A percentile compares a stretch with the other conserved stretches of the same genome.
Conservation (phyloP, 2,113 vertebrate genomes). For the Tachysurus vachellii region DNA sequence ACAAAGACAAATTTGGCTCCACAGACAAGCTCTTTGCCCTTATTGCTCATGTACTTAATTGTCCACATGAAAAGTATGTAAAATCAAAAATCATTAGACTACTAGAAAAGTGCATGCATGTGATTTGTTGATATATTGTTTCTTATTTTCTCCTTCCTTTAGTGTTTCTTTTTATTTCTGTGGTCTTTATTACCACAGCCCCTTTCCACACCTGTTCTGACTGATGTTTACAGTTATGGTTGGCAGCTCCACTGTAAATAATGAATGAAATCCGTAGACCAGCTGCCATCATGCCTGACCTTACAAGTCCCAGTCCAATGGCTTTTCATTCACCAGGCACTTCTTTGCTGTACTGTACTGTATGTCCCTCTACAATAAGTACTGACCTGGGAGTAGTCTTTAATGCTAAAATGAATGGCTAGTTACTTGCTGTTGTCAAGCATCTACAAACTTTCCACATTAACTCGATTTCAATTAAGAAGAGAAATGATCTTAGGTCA, state of each 20-base stretch:
- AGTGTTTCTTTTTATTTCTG: slow-evolving; percentile 4
- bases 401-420: neutral
- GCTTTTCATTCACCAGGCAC: neutral
- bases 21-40: neutral
- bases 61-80: neutral
- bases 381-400: neutral
- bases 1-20: neutral
- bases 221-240: slow-evolving; percentile 32
- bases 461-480: neutral
- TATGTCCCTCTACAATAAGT: neutral
- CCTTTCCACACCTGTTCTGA: slow-evolving; percentile 6
- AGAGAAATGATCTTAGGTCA: slow-evolving; percentile 1
- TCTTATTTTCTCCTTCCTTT: neutral
- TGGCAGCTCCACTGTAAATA: slow-evolving; percentile 66
- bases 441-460: neutral
- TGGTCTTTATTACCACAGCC: neutral
- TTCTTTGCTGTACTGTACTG: neutral
- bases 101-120: neutral
- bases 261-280: slow-evolving; percentile 63
- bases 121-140: neutral
- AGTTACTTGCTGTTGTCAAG: neutral
- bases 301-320: slow-evolving; percentile 57
- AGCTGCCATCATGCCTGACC: slow-evolving; percentile 55
- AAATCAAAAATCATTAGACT: neutral
- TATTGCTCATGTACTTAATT: neutral